A percentile compares a stretch with the other conserved stretches of the same genome.
These are phyloP conservation scores for Drosophila lutescens DNA, from an alignment of 2,888 invertebrate genomes.

Conservation along the genomic window DNA sequence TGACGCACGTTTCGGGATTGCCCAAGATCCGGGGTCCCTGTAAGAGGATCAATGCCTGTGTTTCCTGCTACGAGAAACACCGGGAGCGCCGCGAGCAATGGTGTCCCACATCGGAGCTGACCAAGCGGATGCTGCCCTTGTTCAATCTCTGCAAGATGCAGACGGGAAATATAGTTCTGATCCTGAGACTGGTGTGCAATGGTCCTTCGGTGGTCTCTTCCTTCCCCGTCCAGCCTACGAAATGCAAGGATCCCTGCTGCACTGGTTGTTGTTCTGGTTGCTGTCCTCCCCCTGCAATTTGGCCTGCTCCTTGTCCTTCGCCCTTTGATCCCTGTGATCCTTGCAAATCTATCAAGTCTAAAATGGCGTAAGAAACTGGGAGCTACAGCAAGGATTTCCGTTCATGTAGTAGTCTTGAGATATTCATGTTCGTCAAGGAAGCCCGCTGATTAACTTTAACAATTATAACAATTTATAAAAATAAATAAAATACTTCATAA, in stretches of 20 bases:
- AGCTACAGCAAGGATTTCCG: not conserved
- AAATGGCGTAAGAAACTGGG: not conserved
- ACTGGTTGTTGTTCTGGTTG: not conserved
- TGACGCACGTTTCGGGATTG: conserved; percentile 40
- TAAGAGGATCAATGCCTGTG: conserved; percentile 28
- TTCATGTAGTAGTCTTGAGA: not conserved
- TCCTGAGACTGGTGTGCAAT: conserved; percentile 82
- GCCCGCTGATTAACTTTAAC: not conserved
- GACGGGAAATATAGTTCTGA: conserved; percentile 82
- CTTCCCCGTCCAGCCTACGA: conserved; percentile 54
- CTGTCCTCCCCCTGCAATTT: not conserved
- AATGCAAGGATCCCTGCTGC: conserved; percentile 63
- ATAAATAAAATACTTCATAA: conserved; percentile 1
- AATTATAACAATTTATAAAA: not conserved
- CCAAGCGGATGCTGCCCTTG: conserved; percentile 81
- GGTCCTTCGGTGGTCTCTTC: conserved; percentile 81
- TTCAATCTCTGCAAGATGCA: conserved; percentile 79
- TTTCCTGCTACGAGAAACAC: conserved; percentile 70
- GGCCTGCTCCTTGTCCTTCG: not conserved
- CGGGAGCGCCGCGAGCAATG: conserved; percentile 70
- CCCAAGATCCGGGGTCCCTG: conserved; percentile 1
- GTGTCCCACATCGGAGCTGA: conserved; percentile 79
- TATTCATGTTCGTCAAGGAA: not conserved
- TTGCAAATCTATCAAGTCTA: not conserved
- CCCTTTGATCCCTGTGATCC: conserved; percentile 1